Evolutionary conservation across 1,140 invertebrate species (phyloP).

Genomic region (Andrena cerasifolii): DNA sequence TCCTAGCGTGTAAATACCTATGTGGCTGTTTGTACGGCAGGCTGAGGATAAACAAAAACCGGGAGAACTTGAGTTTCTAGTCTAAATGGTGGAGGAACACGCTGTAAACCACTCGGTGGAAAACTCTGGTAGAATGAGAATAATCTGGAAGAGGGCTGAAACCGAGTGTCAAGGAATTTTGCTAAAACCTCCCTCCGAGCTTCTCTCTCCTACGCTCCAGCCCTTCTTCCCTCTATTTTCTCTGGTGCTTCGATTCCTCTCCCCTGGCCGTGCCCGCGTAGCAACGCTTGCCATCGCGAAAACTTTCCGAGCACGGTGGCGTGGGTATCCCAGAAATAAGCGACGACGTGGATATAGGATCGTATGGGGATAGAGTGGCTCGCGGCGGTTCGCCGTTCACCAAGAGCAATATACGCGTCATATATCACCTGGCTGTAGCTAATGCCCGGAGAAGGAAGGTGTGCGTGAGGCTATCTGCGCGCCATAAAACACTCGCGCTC

Average conservation of each 20-base stretch:
- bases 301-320: neutral
- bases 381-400: slow-evolving; percentile 57
- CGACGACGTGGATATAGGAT: slow-evolving; percentile 61
- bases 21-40: no score
- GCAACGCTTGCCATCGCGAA: neutral
- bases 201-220: no score
- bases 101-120: no score
- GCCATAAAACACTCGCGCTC: slow-evolving; percentile 74
- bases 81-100: no score
- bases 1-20: no score
- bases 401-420: slow-evolving; percentile 68
- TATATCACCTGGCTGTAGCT: slow-evolving; percentile 72
- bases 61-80: no score
- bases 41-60: no score
- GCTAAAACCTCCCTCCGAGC: no score
- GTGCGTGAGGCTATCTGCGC: slow-evolving; percentile 75
- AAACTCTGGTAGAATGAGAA: no score
- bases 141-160: no score
- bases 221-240: neutral
- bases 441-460: slow-evolving; percentile 69
- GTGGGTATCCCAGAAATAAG: slow-evolving; percentile 50
- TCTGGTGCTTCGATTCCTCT: neutral
- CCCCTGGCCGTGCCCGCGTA: neutral
- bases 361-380: slow-evolving; percentile 61
- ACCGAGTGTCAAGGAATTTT: neutral